A percentile compares a stretch with the other conserved stretches of the same genome.
Conservation (phyloP, 2,888 invertebrate genomes). For the Sturmia bella region DNA sequence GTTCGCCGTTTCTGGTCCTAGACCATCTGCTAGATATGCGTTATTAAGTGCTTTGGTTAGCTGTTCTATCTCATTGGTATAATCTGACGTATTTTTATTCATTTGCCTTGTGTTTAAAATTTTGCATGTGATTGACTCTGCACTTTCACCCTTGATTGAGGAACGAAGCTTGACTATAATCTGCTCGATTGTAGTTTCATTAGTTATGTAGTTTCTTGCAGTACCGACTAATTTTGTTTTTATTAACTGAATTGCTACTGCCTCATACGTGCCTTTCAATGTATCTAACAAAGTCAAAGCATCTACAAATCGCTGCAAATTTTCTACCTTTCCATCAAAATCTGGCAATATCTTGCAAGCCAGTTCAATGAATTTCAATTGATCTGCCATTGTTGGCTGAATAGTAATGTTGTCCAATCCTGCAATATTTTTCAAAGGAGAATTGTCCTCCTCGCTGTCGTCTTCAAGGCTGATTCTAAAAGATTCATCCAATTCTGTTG, state of each 20-base stretch:
- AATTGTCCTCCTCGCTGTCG: neutral
- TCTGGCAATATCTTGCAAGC: slow-evolving; percentile 6
- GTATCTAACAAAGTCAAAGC: neutral
- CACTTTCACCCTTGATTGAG: slow-evolving; percentile 6
- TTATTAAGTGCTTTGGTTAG: neutral
- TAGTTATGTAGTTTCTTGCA: slow-evolving; percentile 2
- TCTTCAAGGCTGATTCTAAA: neutral
- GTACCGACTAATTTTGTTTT: neutral
- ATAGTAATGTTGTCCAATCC: neutral
- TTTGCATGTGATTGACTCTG: neutral
- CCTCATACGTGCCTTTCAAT: neutral
- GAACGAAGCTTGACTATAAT: neutral
- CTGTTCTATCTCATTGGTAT: slow-evolving; percentile 1
- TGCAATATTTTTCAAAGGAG: neutral
- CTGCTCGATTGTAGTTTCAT: neutral
- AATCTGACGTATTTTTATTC: slow-evolving; percentile 1
- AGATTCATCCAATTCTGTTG: neutral
- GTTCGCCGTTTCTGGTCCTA: slow-evolving; percentile 1
- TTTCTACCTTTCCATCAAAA: slow-evolving; percentile 4
- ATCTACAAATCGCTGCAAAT: slow-evolving; percentile 21
- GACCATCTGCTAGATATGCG: neutral
- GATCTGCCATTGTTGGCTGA: neutral
- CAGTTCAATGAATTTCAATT: neutral
- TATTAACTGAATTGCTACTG: slow-evolving; percentile 8
- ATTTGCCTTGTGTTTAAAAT: slow-evolving; percentile 17